These are phyloP conservation scores for Conomelus anceps DNA, from an alignment of 2,888 invertebrate genomes.

Conservation along the genomic window DNA sequence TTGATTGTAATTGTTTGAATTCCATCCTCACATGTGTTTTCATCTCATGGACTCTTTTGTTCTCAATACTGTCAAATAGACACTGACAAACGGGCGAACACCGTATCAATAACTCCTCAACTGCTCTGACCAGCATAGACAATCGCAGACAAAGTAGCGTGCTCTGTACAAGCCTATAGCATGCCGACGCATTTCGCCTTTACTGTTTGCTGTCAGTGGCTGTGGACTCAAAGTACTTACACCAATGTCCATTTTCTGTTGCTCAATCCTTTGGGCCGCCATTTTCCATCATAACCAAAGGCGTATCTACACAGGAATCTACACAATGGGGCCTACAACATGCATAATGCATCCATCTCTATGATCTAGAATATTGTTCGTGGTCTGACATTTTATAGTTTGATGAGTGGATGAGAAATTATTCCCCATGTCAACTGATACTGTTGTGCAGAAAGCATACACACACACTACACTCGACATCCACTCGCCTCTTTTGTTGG, in stretches of 20 bases:
- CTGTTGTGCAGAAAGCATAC: background rate
- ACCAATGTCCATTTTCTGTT: background rate
- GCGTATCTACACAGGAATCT: background rate
- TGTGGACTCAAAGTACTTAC: too few relatives aligned
- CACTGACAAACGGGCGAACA: too few relatives aligned
- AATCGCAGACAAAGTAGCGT: background rate
- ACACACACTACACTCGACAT: background rate
- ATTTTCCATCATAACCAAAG: background rate
- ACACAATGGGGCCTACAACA: too few relatives aligned
- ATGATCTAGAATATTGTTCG: background rate
- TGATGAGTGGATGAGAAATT: background rate
- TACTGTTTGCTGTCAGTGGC: too few relatives aligned
- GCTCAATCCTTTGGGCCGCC: background rate
- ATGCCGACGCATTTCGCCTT: background rate
- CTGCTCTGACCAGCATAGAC: too few relatives aligned
- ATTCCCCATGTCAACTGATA: background rate
- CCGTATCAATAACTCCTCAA: too few relatives aligned
- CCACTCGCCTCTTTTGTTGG: background rate
- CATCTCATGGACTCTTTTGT: too few relatives aligned
- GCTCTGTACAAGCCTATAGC: background rate
- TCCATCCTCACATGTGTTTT: too few relatives aligned
- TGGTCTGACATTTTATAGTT: background rate
- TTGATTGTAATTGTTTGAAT: too few relatives aligned
- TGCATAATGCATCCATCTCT: background rate
- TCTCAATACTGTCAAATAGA: too few relatives aligned